These are phyloP conservation scores for Andrena bicolor DNA, from an alignment of 2,888 invertebrate genomes.

Conservation along the genomic window DNA sequence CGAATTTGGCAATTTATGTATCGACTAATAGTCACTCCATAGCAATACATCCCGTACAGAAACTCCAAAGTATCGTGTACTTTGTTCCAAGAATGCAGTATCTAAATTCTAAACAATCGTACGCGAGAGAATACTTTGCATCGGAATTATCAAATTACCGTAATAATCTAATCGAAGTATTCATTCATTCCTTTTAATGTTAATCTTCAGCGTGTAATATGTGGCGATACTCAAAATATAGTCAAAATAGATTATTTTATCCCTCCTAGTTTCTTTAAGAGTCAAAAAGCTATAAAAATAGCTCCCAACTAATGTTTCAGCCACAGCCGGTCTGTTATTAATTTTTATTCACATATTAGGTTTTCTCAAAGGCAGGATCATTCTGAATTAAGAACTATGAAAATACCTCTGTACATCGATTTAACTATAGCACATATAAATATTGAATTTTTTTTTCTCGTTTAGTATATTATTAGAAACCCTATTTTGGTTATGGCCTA, in stretches of 20 bases:
- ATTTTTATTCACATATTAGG: conserved; percentile 81
- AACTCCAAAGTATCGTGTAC: conserved; percentile 34
- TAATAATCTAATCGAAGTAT: conserved; percentile 54
- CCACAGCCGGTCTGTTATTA: conserved; percentile 84
- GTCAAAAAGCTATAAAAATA: conserved; percentile 85
- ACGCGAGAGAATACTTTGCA: conserved; percentile 31
- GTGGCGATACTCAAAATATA: conserved; percentile 82
- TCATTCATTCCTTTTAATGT: conserved; percentile 58
- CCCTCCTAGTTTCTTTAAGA: conserved; percentile 78
- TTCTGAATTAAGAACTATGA: conserved; percentile 81
- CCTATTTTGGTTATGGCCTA: conserved; percentile 56
- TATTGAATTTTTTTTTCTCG: conserved; percentile 52
- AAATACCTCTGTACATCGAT: conserved; percentile 79
- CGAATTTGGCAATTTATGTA: conserved; percentile 49
- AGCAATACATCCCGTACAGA: conserved; percentile 40
- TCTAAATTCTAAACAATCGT: conserved; percentile 27
- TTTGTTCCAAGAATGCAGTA: conserved; percentile 26
- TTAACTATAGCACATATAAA: conserved; percentile 76
- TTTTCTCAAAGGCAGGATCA: conserved; percentile 82
- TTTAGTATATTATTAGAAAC: conserved; percentile 62
- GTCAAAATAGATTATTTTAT: conserved; percentile 84
- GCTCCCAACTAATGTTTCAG: conserved; percentile 82
- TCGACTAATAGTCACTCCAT: conserved; percentile 35
- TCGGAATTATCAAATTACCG: conserved; percentile 37
- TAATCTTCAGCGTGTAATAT: conserved; percentile 68